Conservation (phyloP, 2,888 invertebrate species). For the Microchrysa polita region DNA sequence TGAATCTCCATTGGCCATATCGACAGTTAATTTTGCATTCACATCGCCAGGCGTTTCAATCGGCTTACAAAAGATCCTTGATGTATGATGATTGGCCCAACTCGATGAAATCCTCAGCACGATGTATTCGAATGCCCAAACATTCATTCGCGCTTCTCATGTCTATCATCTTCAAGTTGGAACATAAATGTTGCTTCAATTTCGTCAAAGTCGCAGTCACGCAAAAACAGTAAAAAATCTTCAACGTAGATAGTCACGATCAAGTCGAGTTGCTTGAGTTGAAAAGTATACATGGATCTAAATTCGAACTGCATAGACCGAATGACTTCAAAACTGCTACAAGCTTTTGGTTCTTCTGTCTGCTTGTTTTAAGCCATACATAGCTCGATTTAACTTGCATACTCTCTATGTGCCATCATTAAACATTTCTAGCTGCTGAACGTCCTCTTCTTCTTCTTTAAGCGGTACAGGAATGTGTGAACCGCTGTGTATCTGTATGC, state of each 20-base stretch:
- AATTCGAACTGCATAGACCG: neutral
- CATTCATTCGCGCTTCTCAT: too few relatives aligned
- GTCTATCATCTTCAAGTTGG: too few relatives aligned
- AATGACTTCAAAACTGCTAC: neutral
- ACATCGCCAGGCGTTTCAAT: constrained; percentile 46
- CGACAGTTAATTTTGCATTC: constrained; percentile 45
- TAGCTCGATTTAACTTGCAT: constrained; percentile 51
- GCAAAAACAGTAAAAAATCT: constrained; percentile 51
- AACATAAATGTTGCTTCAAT: constrained; percentile 46
- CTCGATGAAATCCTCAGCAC: too few relatives aligned
- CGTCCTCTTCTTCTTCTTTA: constrained; percentile 47
- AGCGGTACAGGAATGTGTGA: too few relatives aligned
- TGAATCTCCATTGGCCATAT: constrained; percentile 46
- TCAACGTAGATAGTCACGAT: constrained; percentile 53
- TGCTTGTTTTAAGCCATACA: constrained; percentile 54
- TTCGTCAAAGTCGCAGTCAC: constrained; percentile 45
- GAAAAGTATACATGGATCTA: constrained; percentile 26
- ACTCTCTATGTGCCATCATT: constrained; percentile 49
- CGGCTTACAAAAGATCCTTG: constrained; percentile 47
- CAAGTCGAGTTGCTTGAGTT: constrained; percentile 44
- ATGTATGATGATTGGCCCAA: constrained; percentile 51
- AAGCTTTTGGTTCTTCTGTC: constrained; percentile 52
- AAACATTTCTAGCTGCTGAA: constrained; percentile 46
- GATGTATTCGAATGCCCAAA: too few relatives aligned
- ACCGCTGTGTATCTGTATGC: too few relatives aligned